Base-by-base conservation (phyloP, 2,888 invertebrate species). In the Brenthis ino region DNA sequence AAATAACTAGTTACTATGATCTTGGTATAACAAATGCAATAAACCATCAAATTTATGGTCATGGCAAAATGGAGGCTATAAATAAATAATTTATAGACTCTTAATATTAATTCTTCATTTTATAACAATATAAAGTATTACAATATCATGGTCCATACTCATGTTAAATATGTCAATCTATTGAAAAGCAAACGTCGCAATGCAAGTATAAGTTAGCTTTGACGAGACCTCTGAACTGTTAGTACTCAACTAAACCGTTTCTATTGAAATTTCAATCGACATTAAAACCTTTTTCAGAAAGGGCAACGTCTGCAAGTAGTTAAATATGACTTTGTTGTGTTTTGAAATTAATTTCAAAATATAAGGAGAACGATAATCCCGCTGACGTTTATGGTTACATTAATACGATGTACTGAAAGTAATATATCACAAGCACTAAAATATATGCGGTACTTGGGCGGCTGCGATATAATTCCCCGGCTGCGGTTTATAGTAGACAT, bases 241-340 rank as follows among this genome's bases (percentile, higher is more conserved):
- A 43, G 2, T 43, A 43, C 37, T 43, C 2, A 66, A 65, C 69
- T 55, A 58, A 55, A 61, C 64, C 13, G 69, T 54, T 51, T 61
- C 68, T 71, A 71, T 66, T 68, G 68, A 71, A 56, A 55, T 64
- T 71, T 66, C 67, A 69, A 71, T 69, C 67, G 64, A 65, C 64
- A 65, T 54, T 65, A 43, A 47, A 48, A 56, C 67, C 64, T 60
- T 60, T 67, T 69, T 60, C 16, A 64, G 66, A 57, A 51, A 53
- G 56, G 28, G 14, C 28, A 28, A 48, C 14, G 14, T 47, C 43
- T 61, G 12, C 48, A 50, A n/a, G n/a, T 50, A 24, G n/a, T 60
- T 28, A 28, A 60, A 50, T 60, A 28, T 33, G 50, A 50, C 48
- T 58, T 14, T 48, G 37, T 58, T 24, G 24, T 48, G n/a, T 12